Base-by-base conservation (phyloP, 2,113 vertebrate species). In the Clarias macrocephalus region DNA sequence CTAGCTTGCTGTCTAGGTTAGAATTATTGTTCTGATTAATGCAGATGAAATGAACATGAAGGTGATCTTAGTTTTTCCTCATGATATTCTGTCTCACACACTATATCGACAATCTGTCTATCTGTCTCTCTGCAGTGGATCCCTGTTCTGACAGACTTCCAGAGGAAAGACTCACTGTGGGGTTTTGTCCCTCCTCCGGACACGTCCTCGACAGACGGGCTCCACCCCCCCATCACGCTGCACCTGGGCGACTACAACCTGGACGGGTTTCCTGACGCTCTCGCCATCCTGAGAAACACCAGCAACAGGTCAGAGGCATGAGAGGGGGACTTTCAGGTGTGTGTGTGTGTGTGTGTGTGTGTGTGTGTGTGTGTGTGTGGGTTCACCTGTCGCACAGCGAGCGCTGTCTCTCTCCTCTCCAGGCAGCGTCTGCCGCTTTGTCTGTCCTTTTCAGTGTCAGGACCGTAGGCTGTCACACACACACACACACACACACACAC, bases 241-340 rank as follows among this genome's bases (percentile, higher is more conserved):
- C 98, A 97, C 91, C 92, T 98, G 30, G 98, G 98, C 85, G 98
- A 99, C 94, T 99, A 99, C 93, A 99, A 99, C 93, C 96, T 99
- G 95, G 98, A 99, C 37, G 98, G 98, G 76, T 99, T 98, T 90
- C 98, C 98, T 25, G 98, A 99, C 75, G 98, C 98, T 25, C 96
- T 99, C 79, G 97, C 95, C 77, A 93, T 99, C 91, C 92, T 99
- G 11, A 95, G 80, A 89, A 98, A 99, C 91, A 96, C 94, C 76
- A 97, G 95, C 54, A 95, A 96, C 91, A 97, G 97, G 98, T 98
- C 95, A 89, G 94, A 68, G 18, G 28, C 25, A 54, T 0, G n/a
- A 15, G 52, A 28, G 48, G 18, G 52, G 21, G 42, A n/a, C 6
- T 48, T 48, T 48, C 42, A 23, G 21, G 12, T 10, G 23, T 23